These are phyloP conservation scores for Ciconia boyciana DNA, from an alignment of 2,113 vertebrate genomes.

Conservation along the genomic window DNA sequence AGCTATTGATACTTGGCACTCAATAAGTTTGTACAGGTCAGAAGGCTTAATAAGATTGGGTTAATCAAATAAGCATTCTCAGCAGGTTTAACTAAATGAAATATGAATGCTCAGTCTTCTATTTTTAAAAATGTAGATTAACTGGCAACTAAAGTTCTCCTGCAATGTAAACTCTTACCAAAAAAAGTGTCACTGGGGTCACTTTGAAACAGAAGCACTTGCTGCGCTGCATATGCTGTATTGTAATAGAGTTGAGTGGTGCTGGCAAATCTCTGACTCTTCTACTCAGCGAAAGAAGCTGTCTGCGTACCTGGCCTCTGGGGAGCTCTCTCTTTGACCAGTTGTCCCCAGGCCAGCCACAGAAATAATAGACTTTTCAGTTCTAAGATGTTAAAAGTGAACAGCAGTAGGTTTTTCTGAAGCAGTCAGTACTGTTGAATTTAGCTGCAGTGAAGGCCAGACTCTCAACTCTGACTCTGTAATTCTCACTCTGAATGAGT, in stretches of 20 bases:
- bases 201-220: background rate
- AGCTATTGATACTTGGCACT: background rate
- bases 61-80: background rate
- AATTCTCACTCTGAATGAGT: background rate
- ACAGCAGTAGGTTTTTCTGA: background rate
- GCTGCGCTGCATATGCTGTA: fast-evolving
- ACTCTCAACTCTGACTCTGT: background rate
- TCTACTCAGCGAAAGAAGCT: background rate
- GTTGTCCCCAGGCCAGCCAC: background rate
- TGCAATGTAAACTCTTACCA: background rate
- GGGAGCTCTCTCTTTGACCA: background rate
- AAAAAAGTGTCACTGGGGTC: background rate
- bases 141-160: background rate
- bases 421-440: background rate
- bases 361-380: background rate
- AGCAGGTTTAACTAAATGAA: background rate
- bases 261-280: background rate
- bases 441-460: background rate
- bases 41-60: background rate
- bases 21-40: background rate
- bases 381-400: background rate
- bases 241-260: background rate
- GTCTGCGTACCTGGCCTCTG: background rate
- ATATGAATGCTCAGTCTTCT: background rate
- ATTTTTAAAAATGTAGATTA: background rate